Evolutionary conservation across 2,113 vertebrate genomes (phyloP).

Genomic region (Nerophis lumbriciformis): DNA sequence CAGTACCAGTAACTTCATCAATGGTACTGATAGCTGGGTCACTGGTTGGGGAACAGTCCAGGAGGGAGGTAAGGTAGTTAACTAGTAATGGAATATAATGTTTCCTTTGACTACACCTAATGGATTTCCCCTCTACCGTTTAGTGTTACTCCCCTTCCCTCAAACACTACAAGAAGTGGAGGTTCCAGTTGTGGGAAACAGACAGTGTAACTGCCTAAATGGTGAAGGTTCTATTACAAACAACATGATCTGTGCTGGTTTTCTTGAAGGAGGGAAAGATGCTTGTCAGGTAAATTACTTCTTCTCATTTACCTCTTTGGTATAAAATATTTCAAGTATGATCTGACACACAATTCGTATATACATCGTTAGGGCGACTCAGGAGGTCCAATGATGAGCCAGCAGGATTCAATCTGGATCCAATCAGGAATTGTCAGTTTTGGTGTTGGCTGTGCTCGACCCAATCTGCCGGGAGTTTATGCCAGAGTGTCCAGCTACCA

Average conservation of each 20-base stretch:
- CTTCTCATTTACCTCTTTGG: no score
- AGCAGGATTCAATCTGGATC: no score
- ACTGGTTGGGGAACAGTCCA: slow-evolving; percentile 71
- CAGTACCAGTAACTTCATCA: slow-evolving; percentile 54
- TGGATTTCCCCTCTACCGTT: neutral
- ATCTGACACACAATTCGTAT: no score
- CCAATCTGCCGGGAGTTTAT: no score
- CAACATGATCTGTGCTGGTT: slow-evolving; percentile 72
- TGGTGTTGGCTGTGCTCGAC: no score
- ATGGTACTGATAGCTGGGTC: slow-evolving; percentile 61
- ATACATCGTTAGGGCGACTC: no score
- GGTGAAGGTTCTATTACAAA: slow-evolving; percentile 47
- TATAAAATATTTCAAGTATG: neutral
- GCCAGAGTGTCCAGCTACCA: no score
- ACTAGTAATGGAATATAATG: neutral
- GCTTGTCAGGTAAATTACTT: slow-evolving; percentile 39
- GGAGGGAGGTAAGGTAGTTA: slow-evolving; percentile 59
- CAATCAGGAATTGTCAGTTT: no score
- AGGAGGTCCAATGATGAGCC: no score
- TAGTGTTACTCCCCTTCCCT: slow-evolving; percentile 15
- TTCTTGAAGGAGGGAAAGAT: slow-evolving; percentile 55
- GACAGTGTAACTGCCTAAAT: slow-evolving; percentile 36
- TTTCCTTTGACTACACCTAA: neutral
- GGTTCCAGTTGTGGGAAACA: slow-evolving; percentile 43
- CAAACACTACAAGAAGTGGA: slow-evolving; percentile 43